Base-by-base conservation (phyloP, 2,797 vertebrate genomes). In the Platyrinchus mystaceus region DNA sequence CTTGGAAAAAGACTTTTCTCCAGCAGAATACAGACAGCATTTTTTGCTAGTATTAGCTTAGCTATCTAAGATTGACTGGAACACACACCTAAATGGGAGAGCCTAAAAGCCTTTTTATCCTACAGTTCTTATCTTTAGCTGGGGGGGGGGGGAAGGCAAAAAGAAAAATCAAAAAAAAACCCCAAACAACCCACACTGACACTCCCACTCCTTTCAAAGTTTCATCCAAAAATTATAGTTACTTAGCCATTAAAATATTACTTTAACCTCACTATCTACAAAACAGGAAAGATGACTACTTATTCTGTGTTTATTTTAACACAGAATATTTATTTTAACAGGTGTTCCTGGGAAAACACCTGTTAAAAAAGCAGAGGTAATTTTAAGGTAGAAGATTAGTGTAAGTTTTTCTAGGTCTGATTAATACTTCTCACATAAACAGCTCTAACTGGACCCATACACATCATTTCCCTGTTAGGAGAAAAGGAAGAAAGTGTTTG, bases 121-220 rank as follows among this genome's bases (percentile, higher is more conserved):
- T 50, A 67, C 12, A 37, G 37, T 44, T 77, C 7, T 52, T 73
- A 34, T 2, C 8, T 37, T 60, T 67, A 62, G 27, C 46, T 36
- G 30, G n/a, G n/a, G 6, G 3, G 7, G 4, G 3, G 8, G 5
- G 12, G 16, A n/a, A n/a, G n/a, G n/a, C n/a, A n/a, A n/a, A n/a
- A n/a, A n/a, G n/a, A n/a, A n/a, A n/a, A n/a, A n/a, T n/a, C n/a
- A n/a, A n/a, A n/a, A n/a, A n/a, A n/a, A n/a, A 10, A 44, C 0
- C 6, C 8, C 15, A n/a, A 47, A 24, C 6, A 58, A 41, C 3
- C 5, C 18, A 70, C 7, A 75, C 8, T 6, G 47, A 43, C 20
- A 53, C 10, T 67, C 9, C 10, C 17, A 8, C 8, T 11, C 13
- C n/a, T 71, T 87, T 67, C 21, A 66, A 44, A 50, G 11, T 43